phyloP scores from a whole-genome alignment of 2,113 vertebrate genomes.

The Spermophilus dauricus region DNA sequence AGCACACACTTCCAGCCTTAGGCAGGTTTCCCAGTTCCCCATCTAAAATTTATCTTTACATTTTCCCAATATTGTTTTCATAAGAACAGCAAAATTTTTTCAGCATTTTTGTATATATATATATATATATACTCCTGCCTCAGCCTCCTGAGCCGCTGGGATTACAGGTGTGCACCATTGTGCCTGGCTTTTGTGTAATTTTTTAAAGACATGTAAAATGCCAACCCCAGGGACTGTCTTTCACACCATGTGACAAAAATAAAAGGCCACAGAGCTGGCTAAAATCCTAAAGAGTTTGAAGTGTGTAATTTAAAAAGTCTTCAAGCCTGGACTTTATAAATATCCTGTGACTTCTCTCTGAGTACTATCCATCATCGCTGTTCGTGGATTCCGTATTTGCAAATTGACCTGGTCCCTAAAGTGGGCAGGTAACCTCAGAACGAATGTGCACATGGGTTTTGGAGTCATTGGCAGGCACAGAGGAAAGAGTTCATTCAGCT shows the following conservation, averaged over 20 bases:
- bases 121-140: no score
- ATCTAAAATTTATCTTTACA: no score
- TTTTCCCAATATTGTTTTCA: no score
- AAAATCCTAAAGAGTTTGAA: not conserved
- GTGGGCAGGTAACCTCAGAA: no score
- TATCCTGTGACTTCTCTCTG: not conserved
- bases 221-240: not conserved
- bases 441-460: not conserved
- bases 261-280: fast-evolving
- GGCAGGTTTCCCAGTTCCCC: no score
- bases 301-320: not conserved
- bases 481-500: not conserved
- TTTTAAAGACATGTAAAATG: no score
- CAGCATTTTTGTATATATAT: no score
- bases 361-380: not conserved
- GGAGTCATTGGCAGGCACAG: not conserved
- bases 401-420: not conserved
- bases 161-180: no score
- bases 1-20: no score
- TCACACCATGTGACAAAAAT: not conserved
- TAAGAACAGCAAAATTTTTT: no score
- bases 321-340: not conserved
- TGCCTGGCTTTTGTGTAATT: no score
- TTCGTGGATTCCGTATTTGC: not conserved
- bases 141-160: no score